A percentile compares a stretch with the other conserved stretches of the same genome.
Evolutionary conservation across 2,113 vertebrate species (phyloP).

Genomic region (Sinocyclocheilus rhinocerous): DNA sequence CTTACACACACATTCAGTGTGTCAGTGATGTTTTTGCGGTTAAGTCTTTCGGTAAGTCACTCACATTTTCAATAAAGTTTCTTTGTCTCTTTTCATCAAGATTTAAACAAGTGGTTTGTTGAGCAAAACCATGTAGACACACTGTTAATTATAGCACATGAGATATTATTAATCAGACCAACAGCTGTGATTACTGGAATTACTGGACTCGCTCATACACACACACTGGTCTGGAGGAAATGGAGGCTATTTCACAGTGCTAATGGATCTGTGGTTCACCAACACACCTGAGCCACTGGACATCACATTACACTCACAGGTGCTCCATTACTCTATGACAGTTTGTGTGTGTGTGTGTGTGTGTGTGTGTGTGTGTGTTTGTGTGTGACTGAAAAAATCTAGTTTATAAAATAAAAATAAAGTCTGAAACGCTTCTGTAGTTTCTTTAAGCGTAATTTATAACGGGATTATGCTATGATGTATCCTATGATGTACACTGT

Average conservation of each 20-base stretch:
- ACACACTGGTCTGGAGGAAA: constrained; percentile 21
- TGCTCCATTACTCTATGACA: constrained; percentile 65
- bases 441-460: not conserved
- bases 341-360: constrained; percentile 6
- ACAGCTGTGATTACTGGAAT: constrained; percentile 51
- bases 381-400: too few relatives aligned
- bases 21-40: not conserved
- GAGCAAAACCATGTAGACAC: constrained; percentile 13
- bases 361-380: too few relatives aligned
- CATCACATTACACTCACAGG: constrained; percentile 35
- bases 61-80: not conserved
- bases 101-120: constrained; percentile 26
- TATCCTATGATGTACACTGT: too few relatives aligned
- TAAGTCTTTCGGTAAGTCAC: not conserved
- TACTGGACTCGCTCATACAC: constrained; percentile 26
- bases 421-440: constrained; percentile 8
- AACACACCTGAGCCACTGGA: constrained; percentile 47
- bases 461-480: constrained; percentile 50
- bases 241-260: constrained; percentile 36
- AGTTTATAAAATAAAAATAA: too few relatives aligned
- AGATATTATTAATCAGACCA: constrained; percentile 50
- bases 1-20: constrained; percentile 31
- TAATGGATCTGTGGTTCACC: constrained; percentile 50
- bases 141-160: constrained; percentile 10
- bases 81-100: constrained; percentile 26